phyloP scores from a whole-genome alignment of 2,113 vertebrate species.

The Ciconia maguari region DNA sequence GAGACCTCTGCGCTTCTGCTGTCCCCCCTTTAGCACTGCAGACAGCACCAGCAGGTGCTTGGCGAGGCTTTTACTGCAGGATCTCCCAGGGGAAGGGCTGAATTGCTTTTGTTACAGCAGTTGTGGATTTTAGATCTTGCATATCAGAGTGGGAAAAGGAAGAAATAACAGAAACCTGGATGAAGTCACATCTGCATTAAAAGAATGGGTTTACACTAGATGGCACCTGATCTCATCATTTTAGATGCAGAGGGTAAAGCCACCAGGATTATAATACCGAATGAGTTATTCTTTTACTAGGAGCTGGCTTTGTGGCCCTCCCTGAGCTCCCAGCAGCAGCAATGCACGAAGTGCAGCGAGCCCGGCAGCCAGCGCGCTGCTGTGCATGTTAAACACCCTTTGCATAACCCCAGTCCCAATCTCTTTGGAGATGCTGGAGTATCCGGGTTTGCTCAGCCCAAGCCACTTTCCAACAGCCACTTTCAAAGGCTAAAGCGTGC shows the following conservation, averaged over 20 bases:
- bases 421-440: not conserved
- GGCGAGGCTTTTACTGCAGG: not conserved
- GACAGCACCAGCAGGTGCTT: not conserved
- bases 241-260: not conserved
- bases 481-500: not conserved
- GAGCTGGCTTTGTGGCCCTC: not conserved
- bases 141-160: not conserved
- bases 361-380: slow-evolving; percentile 25
- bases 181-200: not conserved
- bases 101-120: not conserved
- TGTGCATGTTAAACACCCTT: slow-evolving; percentile 51
- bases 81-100: not conserved
- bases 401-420: not conserved
- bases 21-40: not conserved
- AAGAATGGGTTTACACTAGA: not conserved
- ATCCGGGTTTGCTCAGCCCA: not conserved
- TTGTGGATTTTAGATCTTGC: not conserved
- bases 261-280: not conserved
- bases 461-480: slow-evolving; percentile 16
- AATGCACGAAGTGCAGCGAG: not conserved
- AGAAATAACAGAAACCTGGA: not conserved
- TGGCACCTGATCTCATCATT: not conserved
- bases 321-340: not conserved
- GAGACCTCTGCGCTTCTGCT: not conserved
- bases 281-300: not conserved